These are phyloP conservation scores for Ophraella communa DNA, from an alignment of 2,888 invertebrate species.

Conservation along the genomic window DNA sequence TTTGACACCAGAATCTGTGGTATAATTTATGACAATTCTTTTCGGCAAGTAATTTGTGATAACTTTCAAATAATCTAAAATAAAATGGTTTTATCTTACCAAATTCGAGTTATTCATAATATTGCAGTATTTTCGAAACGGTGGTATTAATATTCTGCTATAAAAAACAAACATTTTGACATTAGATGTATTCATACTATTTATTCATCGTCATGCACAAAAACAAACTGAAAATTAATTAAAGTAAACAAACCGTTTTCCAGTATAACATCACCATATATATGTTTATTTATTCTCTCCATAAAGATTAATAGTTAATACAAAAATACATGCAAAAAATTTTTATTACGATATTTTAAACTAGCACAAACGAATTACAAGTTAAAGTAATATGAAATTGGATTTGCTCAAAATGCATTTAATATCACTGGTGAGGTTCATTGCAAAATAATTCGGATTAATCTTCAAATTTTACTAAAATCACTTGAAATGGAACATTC, in stretches of 20 bases:
- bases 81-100: no score
- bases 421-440: no score
- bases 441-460: no score
- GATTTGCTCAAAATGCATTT: not conserved
- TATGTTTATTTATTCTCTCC: not conserved
- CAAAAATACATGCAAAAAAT: conserved; percentile 19
- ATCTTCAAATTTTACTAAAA: no score
- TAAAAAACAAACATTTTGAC: not conserved
- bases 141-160: not conserved
- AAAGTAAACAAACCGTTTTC: not conserved
- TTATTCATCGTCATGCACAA: not conserved
- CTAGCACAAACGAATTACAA: not conserved
- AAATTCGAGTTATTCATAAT: no score
- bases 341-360: conserved; percentile 8
- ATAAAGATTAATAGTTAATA: conserved; percentile 3
- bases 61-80: no score
- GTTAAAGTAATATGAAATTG: not conserved
- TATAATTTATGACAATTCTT: no score
- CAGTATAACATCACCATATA: not conserved
- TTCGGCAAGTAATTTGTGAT: no score
- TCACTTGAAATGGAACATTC: no score
- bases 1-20: no score
- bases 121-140: no score
- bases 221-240: not conserved
- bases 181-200: not conserved